Conservation (phyloP, 2,113 vertebrate species). For the Hippocampus guttulatus region DNA sequence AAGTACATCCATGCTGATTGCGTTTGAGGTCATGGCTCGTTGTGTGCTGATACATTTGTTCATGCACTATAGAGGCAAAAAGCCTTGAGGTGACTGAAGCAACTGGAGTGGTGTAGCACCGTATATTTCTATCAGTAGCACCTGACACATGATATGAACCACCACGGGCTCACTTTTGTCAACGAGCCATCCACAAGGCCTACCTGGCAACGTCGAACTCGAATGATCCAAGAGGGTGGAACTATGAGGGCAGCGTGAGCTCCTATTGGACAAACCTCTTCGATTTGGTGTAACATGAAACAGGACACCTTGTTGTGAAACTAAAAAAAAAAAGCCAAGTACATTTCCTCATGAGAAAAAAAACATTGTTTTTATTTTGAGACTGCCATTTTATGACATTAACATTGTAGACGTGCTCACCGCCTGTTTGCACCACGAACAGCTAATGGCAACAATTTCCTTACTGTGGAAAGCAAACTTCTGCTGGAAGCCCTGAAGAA, state of each 20-base stretch:
- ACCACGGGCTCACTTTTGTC: neutral
- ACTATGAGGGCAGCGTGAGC: conserved; percentile 94
- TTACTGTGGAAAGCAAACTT: conserved; percentile 96
- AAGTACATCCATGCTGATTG: neutral
- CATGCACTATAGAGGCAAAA: neutral
- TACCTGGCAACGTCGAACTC: conserved; percentile 76
- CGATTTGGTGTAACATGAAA: conserved; percentile 98
- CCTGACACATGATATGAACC: neutral
- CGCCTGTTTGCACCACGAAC: conserved; percentile 98
- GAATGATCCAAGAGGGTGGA: conserved; percentile 98
- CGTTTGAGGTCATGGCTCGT: neutral
- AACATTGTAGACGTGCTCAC: conserved; percentile 70
- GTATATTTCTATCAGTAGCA: neutral
- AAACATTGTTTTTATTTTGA: neutral
- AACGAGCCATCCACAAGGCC: neutral
- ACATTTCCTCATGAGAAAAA: neutral
- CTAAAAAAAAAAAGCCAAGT: conserved; percentile 55
- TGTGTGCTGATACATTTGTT: neutral
- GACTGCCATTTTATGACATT: conserved; percentile 1
- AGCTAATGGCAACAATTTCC: conserved; percentile 98
- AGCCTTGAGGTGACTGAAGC: neutral
- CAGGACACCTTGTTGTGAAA: conserved; percentile 99
- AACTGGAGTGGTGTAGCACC: neutral
- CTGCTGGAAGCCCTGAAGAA: conserved; percentile 91
- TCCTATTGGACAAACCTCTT: conserved; percentile 93